Evolutionary conservation across 35 echinoderm and acorn worm genomes (phyloP).

Genomic region (Diadema setosum): DNA sequence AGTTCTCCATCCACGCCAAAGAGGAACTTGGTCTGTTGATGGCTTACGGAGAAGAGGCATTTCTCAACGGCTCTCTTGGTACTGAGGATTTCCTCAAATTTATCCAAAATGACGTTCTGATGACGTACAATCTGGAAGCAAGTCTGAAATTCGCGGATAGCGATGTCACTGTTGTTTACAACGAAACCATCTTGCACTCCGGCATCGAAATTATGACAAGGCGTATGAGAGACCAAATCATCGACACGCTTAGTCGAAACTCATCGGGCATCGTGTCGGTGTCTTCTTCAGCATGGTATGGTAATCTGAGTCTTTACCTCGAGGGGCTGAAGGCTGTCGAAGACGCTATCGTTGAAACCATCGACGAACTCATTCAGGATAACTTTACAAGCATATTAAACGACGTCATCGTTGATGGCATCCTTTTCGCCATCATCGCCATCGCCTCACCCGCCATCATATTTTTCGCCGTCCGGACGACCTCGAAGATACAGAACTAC

Average conservation of each 20-base stretch:
- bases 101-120: conserved; percentile 14
- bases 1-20: conserved; percentile 40
- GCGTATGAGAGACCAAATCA: not conserved
- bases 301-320: not conserved
- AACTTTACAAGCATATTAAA: not conserved
- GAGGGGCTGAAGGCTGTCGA: not conserved
- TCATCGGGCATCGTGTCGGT: not conserved
- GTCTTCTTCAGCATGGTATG: not conserved
- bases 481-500: conserved; percentile 55
- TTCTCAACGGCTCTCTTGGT: not conserved
- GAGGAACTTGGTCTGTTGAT: conserved; percentile 38
- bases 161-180: not conserved
- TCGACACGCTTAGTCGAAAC: not conserved
- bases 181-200: not conserved
- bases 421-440: conserved; percentile 17
- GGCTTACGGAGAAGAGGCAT: conserved; percentile 43
- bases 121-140: conserved; percentile 20
- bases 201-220: not conserved
- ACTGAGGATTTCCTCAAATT: not conserved
- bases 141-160: not conserved
- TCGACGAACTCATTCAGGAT: not conserved
- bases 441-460: conserved; percentile 43
- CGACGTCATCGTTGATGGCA: conserved; percentile 12
- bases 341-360: not conserved
- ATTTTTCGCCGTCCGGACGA: conserved; percentile 5